Percentiles rank a stretch among this genome's conserved stretches.
These are phyloP conservation scores for Nephrotoma flavescens DNA, from an alignment of 2,888 invertebrate species.

Conservation along the genomic window DNA sequence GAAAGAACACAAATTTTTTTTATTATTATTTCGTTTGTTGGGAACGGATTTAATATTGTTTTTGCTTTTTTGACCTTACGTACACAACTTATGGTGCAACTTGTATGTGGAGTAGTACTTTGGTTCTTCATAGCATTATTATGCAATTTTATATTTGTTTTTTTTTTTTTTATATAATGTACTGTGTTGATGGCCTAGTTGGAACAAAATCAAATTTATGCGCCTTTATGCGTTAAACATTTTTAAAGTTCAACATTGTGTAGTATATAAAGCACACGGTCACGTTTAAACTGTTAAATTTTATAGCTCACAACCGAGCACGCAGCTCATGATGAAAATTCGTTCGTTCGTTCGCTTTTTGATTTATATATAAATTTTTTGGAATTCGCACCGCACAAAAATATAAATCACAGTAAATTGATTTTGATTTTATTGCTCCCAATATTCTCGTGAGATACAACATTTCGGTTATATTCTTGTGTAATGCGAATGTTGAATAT, in stretches of 20 bases:
- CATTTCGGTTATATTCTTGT: background rate
- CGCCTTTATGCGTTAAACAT: background rate
- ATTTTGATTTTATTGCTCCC: background rate
- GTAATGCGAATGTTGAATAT: background rate
- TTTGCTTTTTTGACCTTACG: background rate
- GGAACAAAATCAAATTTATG: background rate
- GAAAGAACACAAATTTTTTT: background rate
- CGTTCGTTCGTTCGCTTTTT: background rate
- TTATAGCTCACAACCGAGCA: background rate
- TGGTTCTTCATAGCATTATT: background rate
- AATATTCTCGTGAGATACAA: background rate
- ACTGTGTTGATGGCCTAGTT: background rate
- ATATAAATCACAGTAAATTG: background rate
- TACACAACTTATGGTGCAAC: background rate
- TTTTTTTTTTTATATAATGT: background rate
- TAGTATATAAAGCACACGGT: background rate
- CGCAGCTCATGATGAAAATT: background rate
- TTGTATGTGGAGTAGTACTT: background rate
- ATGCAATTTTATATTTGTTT: background rate
- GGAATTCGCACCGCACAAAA: background rate
- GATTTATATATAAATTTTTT: background rate
- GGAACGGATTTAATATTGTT: background rate
- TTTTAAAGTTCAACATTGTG: background rate
- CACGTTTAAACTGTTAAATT: background rate
- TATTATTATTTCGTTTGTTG: background rate